Evolutionary conservation across 2,888 invertebrate species (phyloP).

Genomic region (Mayetiola destructor): DNA sequence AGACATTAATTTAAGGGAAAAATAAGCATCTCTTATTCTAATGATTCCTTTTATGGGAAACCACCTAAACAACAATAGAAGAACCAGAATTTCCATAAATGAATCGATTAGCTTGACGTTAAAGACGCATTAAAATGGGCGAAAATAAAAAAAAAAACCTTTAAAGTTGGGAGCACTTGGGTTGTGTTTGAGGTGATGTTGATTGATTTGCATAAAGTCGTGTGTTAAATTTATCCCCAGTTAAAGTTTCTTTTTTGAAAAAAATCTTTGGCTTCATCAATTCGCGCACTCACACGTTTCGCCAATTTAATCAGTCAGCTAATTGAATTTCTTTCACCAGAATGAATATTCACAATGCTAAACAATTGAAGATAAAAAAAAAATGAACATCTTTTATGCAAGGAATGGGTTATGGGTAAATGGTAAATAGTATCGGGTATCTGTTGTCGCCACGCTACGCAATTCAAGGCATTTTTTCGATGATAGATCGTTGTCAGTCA

Average conservation of each 20-base stretch:
- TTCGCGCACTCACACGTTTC: not conserved
- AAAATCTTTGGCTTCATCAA: too few species aligned
- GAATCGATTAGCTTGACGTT: constrained; percentile 9
- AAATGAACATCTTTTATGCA: too few species aligned
- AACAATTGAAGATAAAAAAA: not conserved
- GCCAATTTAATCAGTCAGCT: constrained; percentile 1
- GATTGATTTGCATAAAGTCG: not conserved
- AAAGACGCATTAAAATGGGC: too few species aligned
- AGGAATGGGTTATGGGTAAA: too few species aligned
- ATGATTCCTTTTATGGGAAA: too few species aligned
- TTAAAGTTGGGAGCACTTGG: not conserved
- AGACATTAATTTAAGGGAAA: not conserved
- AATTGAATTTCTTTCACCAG: constrained; percentile 4
- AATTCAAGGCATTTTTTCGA: not conserved
- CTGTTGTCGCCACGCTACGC: not conserved
- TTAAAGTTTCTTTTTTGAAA: too few species aligned
- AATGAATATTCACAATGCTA: too few species aligned
- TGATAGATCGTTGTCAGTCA: not conserved
- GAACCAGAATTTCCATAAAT: not conserved
- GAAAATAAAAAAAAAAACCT: too few species aligned
- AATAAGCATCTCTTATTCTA: too few species aligned
- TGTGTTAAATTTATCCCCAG: not conserved
- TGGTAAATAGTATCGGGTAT: too few species aligned
- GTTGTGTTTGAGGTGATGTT: not conserved
- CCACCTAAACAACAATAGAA: not conserved